Evolutionary conservation across 2,888 invertebrate species (phyloP).

Genomic region (Metopia argyrocephala): DNA sequence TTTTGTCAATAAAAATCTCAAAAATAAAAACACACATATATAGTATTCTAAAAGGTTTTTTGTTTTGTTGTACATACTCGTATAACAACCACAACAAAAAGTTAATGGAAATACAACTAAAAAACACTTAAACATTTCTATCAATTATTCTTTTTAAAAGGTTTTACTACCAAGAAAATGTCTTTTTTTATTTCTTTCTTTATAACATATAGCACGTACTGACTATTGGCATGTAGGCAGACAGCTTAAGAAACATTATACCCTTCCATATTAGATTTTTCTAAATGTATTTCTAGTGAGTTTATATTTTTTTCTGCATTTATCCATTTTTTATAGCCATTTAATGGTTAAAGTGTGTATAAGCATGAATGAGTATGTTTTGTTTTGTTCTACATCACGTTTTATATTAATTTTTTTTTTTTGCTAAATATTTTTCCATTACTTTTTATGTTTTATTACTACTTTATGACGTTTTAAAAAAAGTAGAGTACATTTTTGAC

Average conservation of each 20-base stretch:
- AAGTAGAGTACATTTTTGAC: too few species aligned
- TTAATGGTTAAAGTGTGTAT: constrained; percentile 2
- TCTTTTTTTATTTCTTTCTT: not conserved
- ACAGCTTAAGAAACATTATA: too few species aligned
- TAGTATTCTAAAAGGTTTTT: not conserved
- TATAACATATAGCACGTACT: not conserved
- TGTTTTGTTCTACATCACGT: constrained; percentile 31
- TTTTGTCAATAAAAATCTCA: not conserved
- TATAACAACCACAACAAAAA: not conserved
- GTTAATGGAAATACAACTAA: not conserved
- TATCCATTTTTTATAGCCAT: not conserved
- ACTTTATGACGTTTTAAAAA: constrained; percentile 1
- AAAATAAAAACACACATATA: not conserved
- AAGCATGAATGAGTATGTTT: not conserved
- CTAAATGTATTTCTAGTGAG: not conserved
- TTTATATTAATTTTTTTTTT: not conserved
- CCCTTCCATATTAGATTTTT: not conserved
- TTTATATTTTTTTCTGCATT: not conserved
- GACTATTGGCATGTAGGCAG: not conserved
- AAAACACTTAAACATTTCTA: constrained; percentile 25
- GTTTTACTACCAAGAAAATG: constrained; percentile 15
- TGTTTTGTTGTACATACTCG: not conserved
- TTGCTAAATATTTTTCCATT: not conserved
- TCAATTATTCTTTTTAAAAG: constrained; percentile 27
- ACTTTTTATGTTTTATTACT: not conserved